Conservation (phyloP, 2,797 vertebrate species). For the Acanthurus lineatus region DNA sequence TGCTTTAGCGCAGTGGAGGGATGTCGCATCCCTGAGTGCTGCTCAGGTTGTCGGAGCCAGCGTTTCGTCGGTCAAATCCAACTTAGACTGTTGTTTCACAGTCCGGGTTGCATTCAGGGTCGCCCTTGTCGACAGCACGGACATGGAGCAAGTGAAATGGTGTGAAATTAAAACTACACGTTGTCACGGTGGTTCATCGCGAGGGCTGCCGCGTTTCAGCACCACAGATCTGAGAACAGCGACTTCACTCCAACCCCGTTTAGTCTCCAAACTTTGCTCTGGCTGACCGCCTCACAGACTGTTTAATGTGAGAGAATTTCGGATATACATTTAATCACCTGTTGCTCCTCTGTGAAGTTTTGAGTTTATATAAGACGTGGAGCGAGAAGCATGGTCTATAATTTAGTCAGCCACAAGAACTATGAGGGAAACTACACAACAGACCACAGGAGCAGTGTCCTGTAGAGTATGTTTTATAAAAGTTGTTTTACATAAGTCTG, state of each 20-base stretch:
- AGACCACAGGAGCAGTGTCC: conserved; percentile 22
- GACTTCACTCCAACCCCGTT: conserved; percentile 36
- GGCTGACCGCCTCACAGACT: not conserved
- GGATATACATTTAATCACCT: conserved; percentile 62
- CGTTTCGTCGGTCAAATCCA: conserved; percentile 33
- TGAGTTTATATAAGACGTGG: not conserved
- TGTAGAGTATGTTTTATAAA: not conserved
- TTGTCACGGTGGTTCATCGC: not conserved
- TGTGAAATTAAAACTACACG: not conserved
- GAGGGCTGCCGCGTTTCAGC: conserved; percentile 47
- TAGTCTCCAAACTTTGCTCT: conserved; percentile 21
- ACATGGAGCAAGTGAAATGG: not conserved
- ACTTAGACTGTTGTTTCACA: conserved; percentile 20
- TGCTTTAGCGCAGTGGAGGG: conserved; percentile 57
- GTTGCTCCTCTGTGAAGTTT: conserved; percentile 68
- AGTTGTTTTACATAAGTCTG: not conserved
- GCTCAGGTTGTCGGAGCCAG: conserved; percentile 52
- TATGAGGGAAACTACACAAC: conserved; percentile 10
- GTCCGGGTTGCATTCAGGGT: not conserved
- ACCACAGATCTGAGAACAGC: conserved; percentile 51
- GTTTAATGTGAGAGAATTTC: conserved; percentile 9
- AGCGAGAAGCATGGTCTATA: conserved; percentile 10
- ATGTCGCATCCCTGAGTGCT: conserved; percentile 69
- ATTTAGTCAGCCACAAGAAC: conserved; percentile 20
- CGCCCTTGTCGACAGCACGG: not conserved